These are phyloP conservation scores for Dolomedes plantarius DNA, from an alignment of 2,888 invertebrate genomes.

Conservation along the genomic window DNA sequence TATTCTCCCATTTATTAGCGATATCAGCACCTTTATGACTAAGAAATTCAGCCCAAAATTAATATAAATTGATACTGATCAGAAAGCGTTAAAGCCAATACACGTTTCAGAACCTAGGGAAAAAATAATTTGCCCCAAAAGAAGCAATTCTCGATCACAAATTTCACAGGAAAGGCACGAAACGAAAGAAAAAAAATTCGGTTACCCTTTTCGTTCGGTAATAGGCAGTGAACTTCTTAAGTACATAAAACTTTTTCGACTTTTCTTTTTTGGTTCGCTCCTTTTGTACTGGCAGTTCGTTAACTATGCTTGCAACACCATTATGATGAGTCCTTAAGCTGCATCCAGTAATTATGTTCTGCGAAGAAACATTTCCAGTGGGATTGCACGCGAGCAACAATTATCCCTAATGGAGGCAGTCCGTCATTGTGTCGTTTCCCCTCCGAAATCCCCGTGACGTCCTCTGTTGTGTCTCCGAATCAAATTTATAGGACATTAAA, in stretches of 20 bases:
- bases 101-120: not conserved
- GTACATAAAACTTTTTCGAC: constrained; percentile 10
- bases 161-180: not conserved
- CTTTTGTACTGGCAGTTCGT: constrained; percentile 25
- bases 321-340: constrained; percentile 18
- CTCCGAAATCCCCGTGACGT: not conserved
- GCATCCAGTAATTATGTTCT: constrained; percentile 5
- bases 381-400: constrained; percentile 11
- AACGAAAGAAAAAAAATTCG: not conserved
- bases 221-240: constrained; percentile 17
- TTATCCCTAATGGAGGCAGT: constrained; percentile 13
- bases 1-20: too few species aligned
- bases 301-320: constrained; percentile 13
- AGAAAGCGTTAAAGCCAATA: not conserved
- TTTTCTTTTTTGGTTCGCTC: not conserved
- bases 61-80: too few species aligned
- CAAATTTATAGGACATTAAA: constrained; percentile 1
- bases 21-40: too few species aligned
- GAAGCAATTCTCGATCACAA: not conserved
- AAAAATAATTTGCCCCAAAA: not conserved
- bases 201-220: not conserved
- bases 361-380: constrained; percentile 9
- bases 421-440: constrained; percentile 3
- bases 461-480: not conserved
- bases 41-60: too few species aligned